Conservation (phyloP, 2,797 vertebrate genomes). For the Sebastes itinus region DNA sequence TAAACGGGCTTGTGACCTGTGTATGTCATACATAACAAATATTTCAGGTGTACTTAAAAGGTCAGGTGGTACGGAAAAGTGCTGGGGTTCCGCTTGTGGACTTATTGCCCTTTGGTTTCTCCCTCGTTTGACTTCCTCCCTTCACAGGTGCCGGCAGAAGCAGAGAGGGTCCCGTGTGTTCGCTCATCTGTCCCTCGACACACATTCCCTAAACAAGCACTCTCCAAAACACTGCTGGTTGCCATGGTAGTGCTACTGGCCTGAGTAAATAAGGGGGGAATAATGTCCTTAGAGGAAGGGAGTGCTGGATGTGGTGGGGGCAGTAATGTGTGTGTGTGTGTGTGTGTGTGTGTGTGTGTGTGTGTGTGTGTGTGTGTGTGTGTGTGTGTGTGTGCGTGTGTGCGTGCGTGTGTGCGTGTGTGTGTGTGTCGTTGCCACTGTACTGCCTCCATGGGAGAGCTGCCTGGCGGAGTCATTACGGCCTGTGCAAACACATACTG, state of each 20-base stretch:
- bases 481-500: constrained; percentile 48
- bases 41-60: constrained; percentile 21
- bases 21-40: background rate
- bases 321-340: background rate
- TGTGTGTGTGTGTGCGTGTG: background rate
- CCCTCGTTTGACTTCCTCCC: background rate
- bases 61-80: constrained; percentile 2
- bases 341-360: constrained; percentile 3
- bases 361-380: constrained; percentile 1
- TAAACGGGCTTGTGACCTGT: background rate
- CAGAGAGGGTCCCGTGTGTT: constrained; percentile 54
- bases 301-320: constrained; percentile 20
- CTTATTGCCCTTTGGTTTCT: constrained; percentile 18
- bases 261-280: constrained; percentile 65
- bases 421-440: constrained; percentile 32
- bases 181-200: constrained; percentile 67
- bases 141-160: constrained; percentile 46
- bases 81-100: background rate
- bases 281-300: constrained; percentile 47
- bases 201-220: constrained; percentile 73
- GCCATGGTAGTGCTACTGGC: constrained; percentile 68
- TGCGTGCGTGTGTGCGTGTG: background rate
- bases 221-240: constrained; percentile 76
- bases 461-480: constrained; percentile 60
- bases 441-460: constrained; percentile 42